These are phyloP conservation scores for Steromphala cineraria DNA, from an alignment of 2,888 invertebrate species.

Conservation along the genomic window DNA sequence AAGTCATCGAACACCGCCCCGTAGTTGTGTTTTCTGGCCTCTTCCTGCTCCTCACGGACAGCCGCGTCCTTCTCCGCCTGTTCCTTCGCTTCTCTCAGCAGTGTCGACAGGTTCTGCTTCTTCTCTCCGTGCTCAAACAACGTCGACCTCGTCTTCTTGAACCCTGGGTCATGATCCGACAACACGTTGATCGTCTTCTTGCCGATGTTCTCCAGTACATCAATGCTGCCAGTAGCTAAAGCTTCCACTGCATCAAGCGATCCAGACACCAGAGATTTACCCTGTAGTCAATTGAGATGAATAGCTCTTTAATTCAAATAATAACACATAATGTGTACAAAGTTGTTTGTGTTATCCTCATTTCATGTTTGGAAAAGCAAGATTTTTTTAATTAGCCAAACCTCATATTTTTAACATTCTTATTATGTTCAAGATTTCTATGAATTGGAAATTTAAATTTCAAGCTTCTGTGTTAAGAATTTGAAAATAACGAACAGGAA, in stretches of 20 bases:
- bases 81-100: slow-evolving; percentile 83
- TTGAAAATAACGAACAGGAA: no score
- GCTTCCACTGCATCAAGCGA: slow-evolving; percentile 42
- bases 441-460: no score
- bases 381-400: no score
- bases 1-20: slow-evolving; percentile 89
- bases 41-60: slow-evolving; percentile 76
- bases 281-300: slow-evolving; percentile 39
- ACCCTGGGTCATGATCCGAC: slow-evolving; percentile 92
- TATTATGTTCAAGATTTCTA: no score
- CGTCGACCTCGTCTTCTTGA: slow-evolving; percentile 84
- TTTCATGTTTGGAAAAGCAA: no score
- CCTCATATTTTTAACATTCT: no score
- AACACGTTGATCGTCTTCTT: slow-evolving; percentile 95
- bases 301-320: no score
- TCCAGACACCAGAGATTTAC: slow-evolving; percentile 46
- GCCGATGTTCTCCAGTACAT: slow-evolving; percentile 93
- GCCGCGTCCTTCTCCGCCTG: slow-evolving; percentile 79
- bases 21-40: slow-evolving; percentile 80
- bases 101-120: slow-evolving; percentile 74
- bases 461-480: no score
- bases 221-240: slow-evolving; percentile 77
- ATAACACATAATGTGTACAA: no score
- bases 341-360: no score
- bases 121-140: slow-evolving; percentile 73